phyloP scores from a whole-genome alignment of 2,888 invertebrate genomes.

The Trypoxylon attenuatum region DNA sequence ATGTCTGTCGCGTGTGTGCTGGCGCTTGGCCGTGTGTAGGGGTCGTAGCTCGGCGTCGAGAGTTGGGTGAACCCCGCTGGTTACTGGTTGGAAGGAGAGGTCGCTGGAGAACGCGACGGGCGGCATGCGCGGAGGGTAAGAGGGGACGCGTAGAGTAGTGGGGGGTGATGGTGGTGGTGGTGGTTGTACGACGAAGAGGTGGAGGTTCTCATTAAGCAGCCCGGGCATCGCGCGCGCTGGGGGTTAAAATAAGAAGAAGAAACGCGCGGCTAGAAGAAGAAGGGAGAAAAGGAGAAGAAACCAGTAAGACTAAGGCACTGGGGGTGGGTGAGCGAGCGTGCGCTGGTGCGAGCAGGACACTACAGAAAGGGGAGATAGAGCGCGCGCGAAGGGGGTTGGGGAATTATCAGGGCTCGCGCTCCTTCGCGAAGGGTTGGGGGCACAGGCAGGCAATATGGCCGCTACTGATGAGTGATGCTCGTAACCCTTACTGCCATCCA shows the following conservation, averaged over 20 bases:
- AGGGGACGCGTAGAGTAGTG: constrained; percentile 30
- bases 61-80: constrained; percentile 54
- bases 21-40: constrained; percentile 57
- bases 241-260: constrained; percentile 69
- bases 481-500: constrained; percentile 69
- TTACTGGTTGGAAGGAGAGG: constrained; percentile 48
- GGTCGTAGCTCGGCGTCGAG: constrained; percentile 54
- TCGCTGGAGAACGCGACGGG: constrained; percentile 40
- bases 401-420: constrained; percentile 72
- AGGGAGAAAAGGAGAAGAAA: constrained; percentile 64
- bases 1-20: constrained; percentile 72
- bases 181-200: constrained; percentile 61
- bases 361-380: constrained; percentile 41
- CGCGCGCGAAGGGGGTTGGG: constrained; percentile 56
- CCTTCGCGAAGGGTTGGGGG: constrained; percentile 57
- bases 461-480: constrained; percentile 74
- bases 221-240: constrained; percentile 70
- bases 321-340: constrained; percentile 29
- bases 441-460: constrained; percentile 70
- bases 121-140: constrained; percentile 25
- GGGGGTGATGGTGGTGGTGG: constrained; percentile 42
- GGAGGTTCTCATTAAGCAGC: constrained; percentile 75
- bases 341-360: constrained; percentile 26
- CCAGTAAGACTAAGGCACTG: constrained; percentile 65
- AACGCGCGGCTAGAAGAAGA: constrained; percentile 60